Percentiles rank a stretch among this genome's conserved stretches.
Evolutionary conservation across 2,797 vertebrate genomes (phyloP).

Genomic region (Nyctibius grandis): DNA sequence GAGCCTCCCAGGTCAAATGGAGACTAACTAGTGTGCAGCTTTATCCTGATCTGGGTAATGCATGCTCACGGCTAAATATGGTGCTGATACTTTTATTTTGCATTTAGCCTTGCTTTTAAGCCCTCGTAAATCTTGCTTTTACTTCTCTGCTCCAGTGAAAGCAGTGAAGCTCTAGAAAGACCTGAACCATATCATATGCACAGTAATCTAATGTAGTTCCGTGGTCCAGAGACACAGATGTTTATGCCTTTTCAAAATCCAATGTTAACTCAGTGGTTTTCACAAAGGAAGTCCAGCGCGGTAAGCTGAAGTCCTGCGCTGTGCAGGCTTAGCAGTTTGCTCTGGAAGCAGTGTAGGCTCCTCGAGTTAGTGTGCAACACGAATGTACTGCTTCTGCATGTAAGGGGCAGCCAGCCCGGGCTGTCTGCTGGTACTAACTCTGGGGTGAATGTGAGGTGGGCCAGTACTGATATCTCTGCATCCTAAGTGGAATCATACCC

Average conservation of each 20-base stretch:
- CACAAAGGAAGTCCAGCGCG: neutral
- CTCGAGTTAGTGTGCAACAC: neutral
- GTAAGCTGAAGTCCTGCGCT: neutral
- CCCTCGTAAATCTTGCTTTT: neutral
- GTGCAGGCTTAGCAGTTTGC: neutral
- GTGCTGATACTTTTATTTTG: neutral
- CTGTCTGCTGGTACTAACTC: neutral
- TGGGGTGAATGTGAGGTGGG: neutral
- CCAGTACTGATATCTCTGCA: neutral
- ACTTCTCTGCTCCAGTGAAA: neutral
- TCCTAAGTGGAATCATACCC: neutral
- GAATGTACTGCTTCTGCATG: rapidly evolving
- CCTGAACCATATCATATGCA: neutral
- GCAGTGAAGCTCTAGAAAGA: neutral
- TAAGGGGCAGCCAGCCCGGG: neutral
- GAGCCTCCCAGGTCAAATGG: neutral
- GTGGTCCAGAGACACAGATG: neutral
- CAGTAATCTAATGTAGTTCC: neutral
- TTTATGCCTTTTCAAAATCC: neutral
- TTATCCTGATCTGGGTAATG: neutral
- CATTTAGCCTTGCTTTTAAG: neutral
- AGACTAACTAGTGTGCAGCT: neutral
- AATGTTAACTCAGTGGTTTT: neutral
- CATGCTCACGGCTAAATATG: neutral
- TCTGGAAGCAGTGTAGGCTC: neutral